These are phyloP conservation scores for Silvanus unidentatus DNA, from an alignment of 2,888 invertebrate genomes.

Conservation along the genomic window DNA sequence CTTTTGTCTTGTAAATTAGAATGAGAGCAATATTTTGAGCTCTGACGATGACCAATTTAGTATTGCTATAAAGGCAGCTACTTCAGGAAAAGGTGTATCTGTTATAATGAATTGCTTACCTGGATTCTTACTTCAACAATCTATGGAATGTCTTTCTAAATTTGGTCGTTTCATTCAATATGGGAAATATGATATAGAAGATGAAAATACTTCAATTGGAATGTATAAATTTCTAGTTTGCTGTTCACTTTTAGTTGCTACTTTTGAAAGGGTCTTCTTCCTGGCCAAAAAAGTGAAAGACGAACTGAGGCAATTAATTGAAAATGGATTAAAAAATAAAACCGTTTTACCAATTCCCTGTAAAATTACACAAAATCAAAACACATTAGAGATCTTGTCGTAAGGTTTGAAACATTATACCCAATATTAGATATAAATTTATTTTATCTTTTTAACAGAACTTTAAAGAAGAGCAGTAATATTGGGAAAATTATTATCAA, in stretches of 20 bases:
- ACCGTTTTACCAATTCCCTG: conserved; percentile 63
- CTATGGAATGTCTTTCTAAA: conserved; percentile 55
- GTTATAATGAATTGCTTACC: conserved; percentile 85
- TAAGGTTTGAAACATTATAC: conserved; percentile 44
- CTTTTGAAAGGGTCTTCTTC: conserved; percentile 63
- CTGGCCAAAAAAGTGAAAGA: conserved; percentile 50
- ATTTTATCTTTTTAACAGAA: conserved; percentile 27
- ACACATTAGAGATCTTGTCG: conserved; percentile 65
- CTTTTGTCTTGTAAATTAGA: conserved; percentile 40
- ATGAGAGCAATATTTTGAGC: conserved; percentile 35
- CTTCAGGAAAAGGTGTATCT: conserved; percentile 84
- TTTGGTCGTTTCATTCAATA: conserved; percentile 76
- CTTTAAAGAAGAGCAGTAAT: conserved; percentile 30
- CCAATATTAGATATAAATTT: too few species aligned
- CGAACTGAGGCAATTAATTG: conserved; percentile 52
- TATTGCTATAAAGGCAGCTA: conserved; percentile 70
- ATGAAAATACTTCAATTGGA: conserved; percentile 61
- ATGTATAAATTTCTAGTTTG: conserved; percentile 72
- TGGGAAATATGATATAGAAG: conserved; percentile 73
- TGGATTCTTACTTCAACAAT: conserved; percentile 77
- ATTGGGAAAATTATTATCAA: conserved; percentile 40
- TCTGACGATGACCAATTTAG: conserved; percentile 69
- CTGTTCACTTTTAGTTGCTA: conserved; percentile 71
- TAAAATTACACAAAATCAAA: conserved; percentile 57
- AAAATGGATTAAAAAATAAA: conserved; percentile 58